A percentile compares a stretch with the other conserved stretches of the same genome.
Evolutionary conservation across 2,888 invertebrate genomes (phyloP).

Genomic region (Andrena bucephala): DNA sequence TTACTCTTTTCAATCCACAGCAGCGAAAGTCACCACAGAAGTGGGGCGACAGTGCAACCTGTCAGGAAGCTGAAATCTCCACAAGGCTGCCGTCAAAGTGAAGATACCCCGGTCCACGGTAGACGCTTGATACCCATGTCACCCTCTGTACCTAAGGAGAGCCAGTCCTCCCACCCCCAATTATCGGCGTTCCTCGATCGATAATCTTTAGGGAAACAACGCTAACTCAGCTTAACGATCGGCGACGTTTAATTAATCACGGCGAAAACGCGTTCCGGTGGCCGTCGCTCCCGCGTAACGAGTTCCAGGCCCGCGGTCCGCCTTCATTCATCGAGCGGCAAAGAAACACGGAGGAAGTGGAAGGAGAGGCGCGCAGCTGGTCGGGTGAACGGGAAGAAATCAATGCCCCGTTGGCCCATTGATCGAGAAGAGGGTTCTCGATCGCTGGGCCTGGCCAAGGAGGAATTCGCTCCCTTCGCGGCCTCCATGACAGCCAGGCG

Average conservation of each 20-base stretch:
- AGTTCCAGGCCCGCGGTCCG: slow-evolving; percentile 27
- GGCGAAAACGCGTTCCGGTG: slow-evolving; percentile 15
- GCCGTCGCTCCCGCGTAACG: slow-evolving; percentile 27
- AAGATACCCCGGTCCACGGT: too few relatives aligned
- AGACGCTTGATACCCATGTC: too few relatives aligned
- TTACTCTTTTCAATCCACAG: too few relatives aligned
- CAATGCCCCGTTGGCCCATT: slow-evolving; percentile 32
- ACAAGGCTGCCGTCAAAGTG: too few relatives aligned
- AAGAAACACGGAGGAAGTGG: neutral
- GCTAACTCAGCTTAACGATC: slow-evolving; percentile 34
- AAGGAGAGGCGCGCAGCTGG: slow-evolving; percentile 20
- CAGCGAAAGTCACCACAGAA: too few relatives aligned
- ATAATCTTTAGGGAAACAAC: slow-evolving; percentile 24
- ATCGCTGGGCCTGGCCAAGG: slow-evolving; percentile 25
- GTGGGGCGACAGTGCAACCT: too few relatives aligned
- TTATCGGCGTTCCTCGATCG: slow-evolving; percentile 6
- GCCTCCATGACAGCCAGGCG: slow-evolving; percentile 47
- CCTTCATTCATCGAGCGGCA: slow-evolving; percentile 52
- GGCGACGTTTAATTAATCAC: slow-evolving; percentile 46
- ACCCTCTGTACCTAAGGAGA: neutral
- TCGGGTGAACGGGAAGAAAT: slow-evolving; percentile 33
- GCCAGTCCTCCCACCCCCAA: neutral
- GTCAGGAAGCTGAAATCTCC: too few relatives aligned
- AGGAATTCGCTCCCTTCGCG: slow-evolving; percentile 39
- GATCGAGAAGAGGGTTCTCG: slow-evolving; percentile 44